phyloP scores from a whole-genome alignment of 2,113 vertebrate genomes.

The Acrocephalus kingi region DNA sequence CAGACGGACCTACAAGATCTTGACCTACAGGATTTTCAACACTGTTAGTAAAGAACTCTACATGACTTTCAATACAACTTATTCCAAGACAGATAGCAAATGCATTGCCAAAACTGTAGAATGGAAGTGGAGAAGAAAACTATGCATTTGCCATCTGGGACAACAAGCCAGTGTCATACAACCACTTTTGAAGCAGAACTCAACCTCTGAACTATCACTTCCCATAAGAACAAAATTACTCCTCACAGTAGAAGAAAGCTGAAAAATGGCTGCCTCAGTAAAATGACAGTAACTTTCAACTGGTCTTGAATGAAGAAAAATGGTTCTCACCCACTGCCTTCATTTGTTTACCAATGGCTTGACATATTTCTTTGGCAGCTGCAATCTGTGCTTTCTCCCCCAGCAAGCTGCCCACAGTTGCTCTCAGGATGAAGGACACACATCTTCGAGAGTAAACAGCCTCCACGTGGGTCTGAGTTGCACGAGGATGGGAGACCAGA shows the following conservation, averaged over 20 bases:
- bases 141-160: neutral
- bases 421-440: slow-evolving; percentile 95
- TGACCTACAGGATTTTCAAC: neutral
- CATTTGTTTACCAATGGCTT: slow-evolving; percentile 98
- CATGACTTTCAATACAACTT: neutral
- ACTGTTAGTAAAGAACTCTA: neutral
- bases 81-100: neutral
- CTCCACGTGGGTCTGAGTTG: slow-evolving; percentile 96
- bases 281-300: neutral
- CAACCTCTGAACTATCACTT: neutral
- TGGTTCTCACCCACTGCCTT: slow-evolving; percentile 93
- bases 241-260: neutral
- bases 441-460: slow-evolving; percentile 98
- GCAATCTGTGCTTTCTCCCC: slow-evolving; percentile 99
- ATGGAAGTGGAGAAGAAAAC: too few relatives aligned
- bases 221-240: neutral
- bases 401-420: slow-evolving; percentile 91
- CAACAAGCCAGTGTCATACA: neutral
- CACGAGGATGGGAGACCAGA: slow-evolving; percentile 94
- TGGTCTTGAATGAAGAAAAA: neutral
- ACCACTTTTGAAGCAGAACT: neutral
- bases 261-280: neutral
- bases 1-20: neutral
- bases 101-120: too few relatives aligned
- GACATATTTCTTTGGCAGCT: slow-evolving; percentile 97